A percentile compares a stretch with the other conserved stretches of the same genome.
Conservation (phyloP, 2,113 vertebrate species). For the Lycaon pictus region DNA sequence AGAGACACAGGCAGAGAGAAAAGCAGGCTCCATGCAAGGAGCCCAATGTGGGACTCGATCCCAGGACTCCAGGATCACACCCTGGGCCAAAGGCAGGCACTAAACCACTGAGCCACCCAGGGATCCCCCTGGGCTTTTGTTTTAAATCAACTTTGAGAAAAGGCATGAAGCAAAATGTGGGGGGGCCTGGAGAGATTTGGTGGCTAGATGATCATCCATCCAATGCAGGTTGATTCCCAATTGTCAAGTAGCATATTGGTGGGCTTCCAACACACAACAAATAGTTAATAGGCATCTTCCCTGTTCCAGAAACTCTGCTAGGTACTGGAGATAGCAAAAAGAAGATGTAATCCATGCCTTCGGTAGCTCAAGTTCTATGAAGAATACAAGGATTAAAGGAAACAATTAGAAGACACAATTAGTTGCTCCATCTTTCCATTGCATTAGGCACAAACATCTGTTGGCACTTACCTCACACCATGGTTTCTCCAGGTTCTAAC, state of each 20-base stretch:
- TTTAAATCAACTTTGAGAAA: slow-evolving; percentile 34
- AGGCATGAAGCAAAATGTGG: background rate
- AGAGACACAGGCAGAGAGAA: too few species aligned
- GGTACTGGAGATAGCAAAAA: background rate
- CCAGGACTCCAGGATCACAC: too few species aligned
- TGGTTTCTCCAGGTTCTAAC: slow-evolving; percentile 10
- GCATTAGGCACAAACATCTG: background rate
- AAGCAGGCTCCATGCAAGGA: too few species aligned
- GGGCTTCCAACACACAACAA: background rate
- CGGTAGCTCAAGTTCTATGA: slow-evolving; percentile 30
- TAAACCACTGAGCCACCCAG: too few species aligned
- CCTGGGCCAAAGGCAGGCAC: too few species aligned
- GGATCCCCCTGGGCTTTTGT: background rate
- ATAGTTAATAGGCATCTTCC: background rate
- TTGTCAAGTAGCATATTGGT: background rate
- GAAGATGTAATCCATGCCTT: background rate
- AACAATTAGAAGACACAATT: slow-evolving; percentile 24
- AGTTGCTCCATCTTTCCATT: background rate
- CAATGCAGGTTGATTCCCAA: background rate
- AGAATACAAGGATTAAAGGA: background rate
- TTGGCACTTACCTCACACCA: slow-evolving; percentile 45
- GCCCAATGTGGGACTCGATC: too few species aligned
- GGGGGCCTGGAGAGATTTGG: background rate
- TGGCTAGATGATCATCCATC: background rate
- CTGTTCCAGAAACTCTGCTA: background rate